A percentile compares a stretch with the other conserved stretches of the same genome.
These are phyloP conservation scores for Drosophila trapezifrons DNA, from an alignment of 1,140 invertebrate genomes.

Conservation along the genomic window DNA sequence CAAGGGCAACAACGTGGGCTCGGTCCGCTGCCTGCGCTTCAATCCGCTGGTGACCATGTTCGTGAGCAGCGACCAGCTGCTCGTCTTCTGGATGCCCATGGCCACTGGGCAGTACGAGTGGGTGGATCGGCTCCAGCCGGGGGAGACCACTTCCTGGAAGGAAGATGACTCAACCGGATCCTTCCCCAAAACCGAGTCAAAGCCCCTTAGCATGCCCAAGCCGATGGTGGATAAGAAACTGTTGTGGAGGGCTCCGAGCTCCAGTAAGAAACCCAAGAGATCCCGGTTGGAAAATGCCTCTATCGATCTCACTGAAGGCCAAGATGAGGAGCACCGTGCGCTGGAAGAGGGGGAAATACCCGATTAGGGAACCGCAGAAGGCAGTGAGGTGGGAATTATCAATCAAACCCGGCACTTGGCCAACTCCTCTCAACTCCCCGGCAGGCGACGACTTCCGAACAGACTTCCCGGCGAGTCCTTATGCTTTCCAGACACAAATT, in stretches of 20 bases:
- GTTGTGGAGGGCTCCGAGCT: neutral
- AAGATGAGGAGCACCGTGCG: too few species aligned
- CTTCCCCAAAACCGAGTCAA: neutral
- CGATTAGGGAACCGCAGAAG: conserved; percentile 2
- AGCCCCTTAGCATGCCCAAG: neutral
- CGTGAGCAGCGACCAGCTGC: conserved; percentile 39
- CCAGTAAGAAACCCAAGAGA: neutral
- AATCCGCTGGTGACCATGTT: conserved; percentile 55
- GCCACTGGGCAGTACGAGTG: conserved; percentile 11
- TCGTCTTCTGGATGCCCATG: conserved; percentile 54
- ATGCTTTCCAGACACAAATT: conserved; percentile 66
- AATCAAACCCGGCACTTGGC: conserved; percentile 35
- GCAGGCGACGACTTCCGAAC: conserved; percentile 33
- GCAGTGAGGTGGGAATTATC: conserved; percentile 15
- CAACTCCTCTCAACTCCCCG: conserved; percentile 37
- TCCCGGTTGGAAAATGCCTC: rapidly evolving
- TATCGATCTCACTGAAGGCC: neutral
- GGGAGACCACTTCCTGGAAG: neutral
- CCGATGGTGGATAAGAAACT: neutral
- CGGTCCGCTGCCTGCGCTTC: conserved; percentile 40
- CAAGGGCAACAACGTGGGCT: conserved; percentile 18
- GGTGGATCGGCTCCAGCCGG: neutral
- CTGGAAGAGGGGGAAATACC: conserved; percentile 45
- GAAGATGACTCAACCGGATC: neutral
- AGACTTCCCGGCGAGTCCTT: conserved; percentile 36